phyloP scores from a whole-genome alignment of 2,888 invertebrate species.

The Prosapia bicincta region DNA sequence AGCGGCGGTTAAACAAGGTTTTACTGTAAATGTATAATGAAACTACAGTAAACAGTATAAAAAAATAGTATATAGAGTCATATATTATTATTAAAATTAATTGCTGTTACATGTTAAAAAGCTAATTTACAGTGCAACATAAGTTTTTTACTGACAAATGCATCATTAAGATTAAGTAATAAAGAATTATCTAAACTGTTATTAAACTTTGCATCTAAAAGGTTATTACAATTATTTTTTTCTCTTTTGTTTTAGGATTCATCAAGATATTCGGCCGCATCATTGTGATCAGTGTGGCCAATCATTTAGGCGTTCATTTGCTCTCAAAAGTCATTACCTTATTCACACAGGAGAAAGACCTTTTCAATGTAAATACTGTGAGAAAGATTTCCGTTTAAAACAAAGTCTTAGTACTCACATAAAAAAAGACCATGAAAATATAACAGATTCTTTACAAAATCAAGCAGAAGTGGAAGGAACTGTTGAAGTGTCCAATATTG shows the following conservation, averaged over 20 bases:
- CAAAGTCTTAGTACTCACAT: slow-evolving; percentile 31
- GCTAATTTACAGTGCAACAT: too few species aligned
- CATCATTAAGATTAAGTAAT: too few species aligned
- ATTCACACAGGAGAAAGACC: slow-evolving; percentile 21
- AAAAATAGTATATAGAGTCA: too few species aligned
- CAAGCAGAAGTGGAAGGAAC: neutral
- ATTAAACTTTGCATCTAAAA: too few species aligned
- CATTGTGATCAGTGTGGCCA: slow-evolving; percentile 17
- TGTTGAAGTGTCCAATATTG: neutral
- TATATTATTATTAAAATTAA: too few species aligned
- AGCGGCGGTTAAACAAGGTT: too few species aligned
- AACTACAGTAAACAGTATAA: too few species aligned
- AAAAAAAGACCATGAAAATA: slow-evolving; percentile 8
- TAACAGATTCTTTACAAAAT: neutral
- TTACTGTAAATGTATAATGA: too few species aligned
- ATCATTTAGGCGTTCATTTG: slow-evolving; percentile 17
- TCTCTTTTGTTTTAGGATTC: slow-evolving; percentile 13
- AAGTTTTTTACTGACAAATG: too few species aligned
- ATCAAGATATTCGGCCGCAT: slow-evolving; percentile 13
- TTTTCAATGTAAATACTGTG: slow-evolving; percentile 15
- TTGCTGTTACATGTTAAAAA: too few species aligned
- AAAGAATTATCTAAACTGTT: too few species aligned
- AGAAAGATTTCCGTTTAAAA: slow-evolving; percentile 33
- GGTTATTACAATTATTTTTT: neutral
- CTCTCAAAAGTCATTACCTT: slow-evolving; percentile 18